Base-by-base conservation (phyloP, 1,140 invertebrate genomes). In the Dendrolimus kikuchii region DNA sequence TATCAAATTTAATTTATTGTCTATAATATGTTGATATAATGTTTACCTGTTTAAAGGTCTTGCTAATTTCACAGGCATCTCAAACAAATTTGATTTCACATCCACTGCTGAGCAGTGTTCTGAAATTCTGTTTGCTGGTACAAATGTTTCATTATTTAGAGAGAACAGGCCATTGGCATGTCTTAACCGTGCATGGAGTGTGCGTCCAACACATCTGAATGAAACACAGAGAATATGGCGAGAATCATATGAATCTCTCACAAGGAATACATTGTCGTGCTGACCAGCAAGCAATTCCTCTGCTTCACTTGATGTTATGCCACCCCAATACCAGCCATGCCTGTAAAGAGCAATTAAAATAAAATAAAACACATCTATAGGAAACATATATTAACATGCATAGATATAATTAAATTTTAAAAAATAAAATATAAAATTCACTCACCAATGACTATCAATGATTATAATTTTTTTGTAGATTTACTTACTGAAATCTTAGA, bases 261-360 rank as follows among this genome's bases (percentile, higher is more conserved):
- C 83, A 51, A 86, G 68, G 49, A 86, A 86, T 5, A 86, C 83
- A 81, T 83, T 85, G 51, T 86, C 83, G 65, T 86, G 81, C 55
- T 86, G 81, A 6, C 83, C 83, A 53, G 83, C 83, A 44, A 86
- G 60, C 38, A 86, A 66, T 51, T 85, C 80, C 54, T 85, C 83
- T 40, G 83, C 83, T 60, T 86, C 83, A 70, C 78, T 82, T 39
- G 80, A 77, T 49, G 81, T 82, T 52, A 86, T 85, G 7, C 83
- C 78, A 55, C 83, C 83, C 83, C 83, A 86, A 59, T 86, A 86
- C 83, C 83, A 86, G 40, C 83, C 78, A 74, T 85, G 83, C 46
- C 83, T 86, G 62, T 7, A 69, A 79, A 40, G 41, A 7, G 10
- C 10, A 2, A n/a, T 10, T 9, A 6, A 46, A 46, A n/a, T 10